Evolutionary conservation across 1,140 invertebrate genomes (phyloP).

Genomic region (Pentalonia nigronervosa): DNA sequence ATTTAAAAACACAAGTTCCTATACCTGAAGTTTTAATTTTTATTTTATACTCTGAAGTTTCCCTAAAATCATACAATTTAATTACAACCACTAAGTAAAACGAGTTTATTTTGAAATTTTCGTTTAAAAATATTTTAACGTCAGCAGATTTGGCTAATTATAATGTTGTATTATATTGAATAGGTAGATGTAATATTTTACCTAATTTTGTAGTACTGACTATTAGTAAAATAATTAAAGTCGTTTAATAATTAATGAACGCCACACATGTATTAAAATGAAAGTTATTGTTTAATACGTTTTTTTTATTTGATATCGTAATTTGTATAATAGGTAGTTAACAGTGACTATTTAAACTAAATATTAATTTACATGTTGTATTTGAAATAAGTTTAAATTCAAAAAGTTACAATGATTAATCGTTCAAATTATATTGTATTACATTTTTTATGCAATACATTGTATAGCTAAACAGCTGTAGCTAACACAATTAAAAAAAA

Average conservation of each 20-base stretch:
- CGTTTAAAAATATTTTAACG: background rate
- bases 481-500: background rate
- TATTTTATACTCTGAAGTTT: background rate
- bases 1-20: background rate
- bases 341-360: too few species aligned
- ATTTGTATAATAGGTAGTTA: too few species aligned
- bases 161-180: background rate
- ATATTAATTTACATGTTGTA: too few species aligned
- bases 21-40: background rate
- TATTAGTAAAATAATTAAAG: background rate
- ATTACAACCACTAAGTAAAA: background rate
- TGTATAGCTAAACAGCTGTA: too few species aligned
- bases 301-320: too few species aligned
- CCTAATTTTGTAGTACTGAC: background rate
- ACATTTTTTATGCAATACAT: background rate
- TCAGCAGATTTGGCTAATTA: background rate
- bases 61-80: background rate
- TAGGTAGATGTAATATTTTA: background rate
- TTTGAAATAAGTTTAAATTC: too few species aligned
- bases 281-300: too few species aligned
- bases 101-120: background rate
- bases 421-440: background rate
- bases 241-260: background rate
- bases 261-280: background rate
- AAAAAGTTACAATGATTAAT: background rate